These are phyloP conservation scores for Acrocera orbiculus DNA, from an alignment of 2,888 invertebrate genomes.

Conservation along the genomic window DNA sequence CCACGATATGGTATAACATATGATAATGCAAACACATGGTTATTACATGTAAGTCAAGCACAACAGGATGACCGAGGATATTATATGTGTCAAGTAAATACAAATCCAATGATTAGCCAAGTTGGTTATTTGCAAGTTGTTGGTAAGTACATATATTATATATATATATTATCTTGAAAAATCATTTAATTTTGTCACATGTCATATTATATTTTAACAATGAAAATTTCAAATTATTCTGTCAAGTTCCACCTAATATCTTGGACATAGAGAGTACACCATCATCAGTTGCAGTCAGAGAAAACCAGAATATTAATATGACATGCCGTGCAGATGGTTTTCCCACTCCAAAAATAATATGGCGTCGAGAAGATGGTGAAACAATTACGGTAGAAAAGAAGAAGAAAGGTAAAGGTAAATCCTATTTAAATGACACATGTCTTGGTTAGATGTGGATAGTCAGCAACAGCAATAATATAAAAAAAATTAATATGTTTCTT, in stretches of 20 bases:
- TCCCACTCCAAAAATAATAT: constrained; percentile 81
- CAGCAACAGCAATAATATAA: no score
- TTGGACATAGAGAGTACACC: constrained; percentile 78
- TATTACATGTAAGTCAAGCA: constrained; percentile 76
- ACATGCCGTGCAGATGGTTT: constrained; percentile 83
- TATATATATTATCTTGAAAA: constrained; percentile 4
- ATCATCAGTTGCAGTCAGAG: constrained; percentile 79
- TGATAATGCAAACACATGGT: constrained; percentile 84
- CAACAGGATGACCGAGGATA: constrained; percentile 83
- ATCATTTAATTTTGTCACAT: no score
- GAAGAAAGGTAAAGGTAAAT: constrained; percentile 61
- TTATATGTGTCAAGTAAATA: constrained; percentile 47
- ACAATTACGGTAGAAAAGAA: constrained; percentile 68
- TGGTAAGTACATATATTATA: constrained; percentile 42
- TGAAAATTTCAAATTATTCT: constrained; percentile 1
- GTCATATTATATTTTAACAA: not conserved
- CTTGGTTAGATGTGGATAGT: no score
- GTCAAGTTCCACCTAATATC: constrained; percentile 79
- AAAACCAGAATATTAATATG: constrained; percentile 85
- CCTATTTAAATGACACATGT: constrained; percentile 12
- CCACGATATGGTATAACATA: constrained; percentile 82
- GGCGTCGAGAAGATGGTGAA: constrained; percentile 82
- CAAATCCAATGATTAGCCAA: constrained; percentile 89
- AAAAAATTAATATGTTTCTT: no score
- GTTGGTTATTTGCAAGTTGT: constrained; percentile 85